These are phyloP conservation scores for Lamellibrachia columna DNA, from an alignment of 2,888 invertebrate genomes.

Conservation along the genomic window DNA sequence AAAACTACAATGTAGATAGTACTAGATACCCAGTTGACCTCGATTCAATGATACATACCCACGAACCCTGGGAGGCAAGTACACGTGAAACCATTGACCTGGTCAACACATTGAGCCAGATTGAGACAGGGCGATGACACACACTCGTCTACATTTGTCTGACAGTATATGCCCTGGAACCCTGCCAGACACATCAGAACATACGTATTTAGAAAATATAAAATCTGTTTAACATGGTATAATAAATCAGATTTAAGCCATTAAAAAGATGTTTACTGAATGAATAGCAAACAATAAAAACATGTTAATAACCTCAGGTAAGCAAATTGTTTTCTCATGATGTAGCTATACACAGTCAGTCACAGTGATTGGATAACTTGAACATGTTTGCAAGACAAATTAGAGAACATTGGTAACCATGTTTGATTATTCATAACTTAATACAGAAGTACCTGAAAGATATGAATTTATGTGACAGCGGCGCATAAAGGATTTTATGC, in stretches of 20 bases:
- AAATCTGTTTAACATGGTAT: not conserved
- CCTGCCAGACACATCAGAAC: not conserved
- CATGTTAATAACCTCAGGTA: not conserved
- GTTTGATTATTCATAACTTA: not conserved
- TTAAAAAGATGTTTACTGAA: not conserved
- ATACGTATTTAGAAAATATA: not conserved
- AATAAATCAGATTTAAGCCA: not conserved
- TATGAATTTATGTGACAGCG: too few species aligned
- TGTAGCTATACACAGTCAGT: not conserved
- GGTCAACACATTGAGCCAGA: constrained; percentile 46
- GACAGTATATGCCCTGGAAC: constrained; percentile 26
- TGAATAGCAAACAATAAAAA: too few species aligned
- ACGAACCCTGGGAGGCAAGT: constrained; percentile 43
- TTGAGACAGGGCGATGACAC: constrained; percentile 41
- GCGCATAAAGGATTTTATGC: too few species aligned
- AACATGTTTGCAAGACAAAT: not conserved
- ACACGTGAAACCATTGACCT: constrained; percentile 40
- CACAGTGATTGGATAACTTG: not conserved
- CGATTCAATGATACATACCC: constrained; percentile 26
- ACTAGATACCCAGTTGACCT: not conserved
- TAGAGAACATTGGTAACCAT: not conserved
- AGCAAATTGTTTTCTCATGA: not conserved
- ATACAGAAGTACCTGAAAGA: not conserved
- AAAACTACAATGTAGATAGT: not conserved
- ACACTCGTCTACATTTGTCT: constrained; percentile 45